Conservation (phyloP, 1,140 invertebrate species). For the Limonius californicus region DNA sequence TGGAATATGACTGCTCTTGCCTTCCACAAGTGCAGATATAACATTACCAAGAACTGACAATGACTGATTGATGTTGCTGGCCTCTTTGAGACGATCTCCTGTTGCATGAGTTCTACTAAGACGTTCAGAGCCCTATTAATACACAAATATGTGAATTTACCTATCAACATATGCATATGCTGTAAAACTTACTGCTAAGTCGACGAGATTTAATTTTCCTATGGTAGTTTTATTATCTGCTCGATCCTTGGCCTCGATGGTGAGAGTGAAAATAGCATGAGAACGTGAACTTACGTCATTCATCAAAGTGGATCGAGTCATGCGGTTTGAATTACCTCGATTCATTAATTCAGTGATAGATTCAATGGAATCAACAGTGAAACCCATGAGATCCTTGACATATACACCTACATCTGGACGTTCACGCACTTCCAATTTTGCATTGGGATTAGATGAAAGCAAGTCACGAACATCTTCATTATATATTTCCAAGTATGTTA, state of each 20-base stretch:
- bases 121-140: conserved; percentile 72
- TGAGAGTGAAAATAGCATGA: conserved; percentile 98
- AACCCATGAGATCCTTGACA: conserved; percentile 84
- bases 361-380: conserved; percentile 82
- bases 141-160: conserved; percentile 10
- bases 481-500: conserved; percentile 95
- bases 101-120: conserved; percentile 89
- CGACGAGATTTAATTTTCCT: conserved; percentile 70
- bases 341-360: conserved; percentile 91
- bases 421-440: conserved; percentile 69
- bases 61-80: conserved; percentile 93
- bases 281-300: conserved; percentile 96
- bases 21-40: conserved; percentile 91
- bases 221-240: conserved; percentile 70
- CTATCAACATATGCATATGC: conserved; percentile 49
- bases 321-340: conserved; percentile 82
- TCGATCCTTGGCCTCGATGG: conserved; percentile 87
- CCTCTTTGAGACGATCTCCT: conserved; percentile 86
- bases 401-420: conserved; percentile 88
- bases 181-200: conserved; percentile 62
- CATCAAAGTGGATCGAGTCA: conserved; percentile 91
- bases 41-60: conserved; percentile 93
- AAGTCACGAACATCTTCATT: conserved; percentile 94
- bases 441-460: conserved; percentile 66
- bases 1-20: conserved; percentile 90